Conservation (phyloP, 2,888 invertebrate genomes). For the Scaptomyza caliginosa region DNA sequence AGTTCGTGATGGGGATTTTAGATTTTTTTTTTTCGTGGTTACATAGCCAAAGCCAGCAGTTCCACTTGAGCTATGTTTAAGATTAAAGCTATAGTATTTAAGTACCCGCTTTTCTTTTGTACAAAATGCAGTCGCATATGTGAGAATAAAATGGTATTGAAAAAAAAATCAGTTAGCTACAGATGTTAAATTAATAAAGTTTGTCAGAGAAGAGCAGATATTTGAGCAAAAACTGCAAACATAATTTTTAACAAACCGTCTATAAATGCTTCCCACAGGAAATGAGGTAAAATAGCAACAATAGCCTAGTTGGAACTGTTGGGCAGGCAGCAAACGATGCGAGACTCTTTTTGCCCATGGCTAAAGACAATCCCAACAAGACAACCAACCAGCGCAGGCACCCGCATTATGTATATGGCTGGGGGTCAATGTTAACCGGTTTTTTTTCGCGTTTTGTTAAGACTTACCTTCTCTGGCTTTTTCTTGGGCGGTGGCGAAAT, state of each 20-base stretch:
- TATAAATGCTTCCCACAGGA: conserved; percentile 49
- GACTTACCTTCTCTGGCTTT: conserved; percentile 88
- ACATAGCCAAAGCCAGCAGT: conserved; percentile 64
- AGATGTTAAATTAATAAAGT: conserved; percentile 46
- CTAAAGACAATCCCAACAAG: conserved; percentile 8
- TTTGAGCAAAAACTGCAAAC: conserved; percentile 10
- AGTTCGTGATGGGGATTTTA: conserved; percentile 41
- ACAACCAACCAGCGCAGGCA: conserved; percentile 8
- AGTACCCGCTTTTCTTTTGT: conserved; percentile 16
- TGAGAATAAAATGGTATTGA: background rate
- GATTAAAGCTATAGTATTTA: conserved; percentile 17
- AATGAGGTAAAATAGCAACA: conserved; percentile 15
- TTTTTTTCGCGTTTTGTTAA: conserved; percentile 10
- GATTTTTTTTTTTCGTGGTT: conserved; percentile 33
- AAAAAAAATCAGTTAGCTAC: conserved; percentile 1
- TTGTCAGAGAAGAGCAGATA: conserved; percentile 36
- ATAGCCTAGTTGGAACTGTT: conserved; percentile 27
- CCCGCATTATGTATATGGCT: conserved; percentile 26
- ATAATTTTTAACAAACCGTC: background rate
- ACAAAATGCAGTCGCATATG: conserved; percentile 5
- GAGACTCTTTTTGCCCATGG: conserved; percentile 31
- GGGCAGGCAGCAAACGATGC: conserved; percentile 47
- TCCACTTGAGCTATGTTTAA: conserved; percentile 57
- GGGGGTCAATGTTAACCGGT: conserved; percentile 58
- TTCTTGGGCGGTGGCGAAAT: conserved; percentile 85